phyloP scores from a whole-genome alignment of 2,888 invertebrate genomes.

The Orthosia gracilis region DNA sequence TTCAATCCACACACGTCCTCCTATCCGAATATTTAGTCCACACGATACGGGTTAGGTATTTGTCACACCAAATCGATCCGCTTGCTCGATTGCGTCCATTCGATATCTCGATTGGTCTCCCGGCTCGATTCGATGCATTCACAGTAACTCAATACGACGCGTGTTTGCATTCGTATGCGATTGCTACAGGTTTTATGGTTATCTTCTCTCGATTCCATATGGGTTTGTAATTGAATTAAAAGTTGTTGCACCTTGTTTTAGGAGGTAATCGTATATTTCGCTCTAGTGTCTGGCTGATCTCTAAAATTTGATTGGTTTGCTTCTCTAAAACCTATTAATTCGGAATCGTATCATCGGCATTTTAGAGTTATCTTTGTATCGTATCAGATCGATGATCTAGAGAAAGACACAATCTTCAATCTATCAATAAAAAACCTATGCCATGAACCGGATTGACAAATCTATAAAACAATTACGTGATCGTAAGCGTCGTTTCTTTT shows the following conservation, averaged over 20 bases:
- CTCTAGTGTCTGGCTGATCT: not conserved
- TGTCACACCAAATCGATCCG: slow-evolving; percentile 68
- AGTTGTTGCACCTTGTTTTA: slow-evolving; percentile 23
- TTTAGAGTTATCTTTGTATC: not conserved
- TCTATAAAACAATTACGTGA: not conserved
- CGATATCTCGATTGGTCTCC: slow-evolving; percentile 76
- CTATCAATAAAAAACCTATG: not conserved
- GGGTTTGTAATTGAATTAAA: slow-evolving; percentile 49
- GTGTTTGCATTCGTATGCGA: slow-evolving; percentile 79
- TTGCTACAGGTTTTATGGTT: slow-evolving; percentile 71
- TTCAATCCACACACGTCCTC: slow-evolving; percentile 41
- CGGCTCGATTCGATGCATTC: slow-evolving; percentile 64
- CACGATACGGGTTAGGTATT: slow-evolving; percentile 42
- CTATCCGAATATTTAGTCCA: slow-evolving; percentile 47
- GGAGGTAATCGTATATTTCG: slow-evolving; percentile 6
- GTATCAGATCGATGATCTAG: too few species aligned
- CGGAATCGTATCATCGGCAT: not conserved
- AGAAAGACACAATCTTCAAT: not conserved
- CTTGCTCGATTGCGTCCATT: slow-evolving; percentile 81
- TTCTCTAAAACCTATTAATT: not conserved
- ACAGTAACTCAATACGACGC: slow-evolving; percentile 78
- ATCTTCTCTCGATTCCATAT: slow-evolving; percentile 50
- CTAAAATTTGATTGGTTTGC: not conserved
- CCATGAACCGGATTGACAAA: not conserved
- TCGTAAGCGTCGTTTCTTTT: not conserved